Evolutionary conservation across 2,888 invertebrate genomes (phyloP), one percentile per base, ranked within the genome.

Genomic region (Plutella xylostella): DNA sequence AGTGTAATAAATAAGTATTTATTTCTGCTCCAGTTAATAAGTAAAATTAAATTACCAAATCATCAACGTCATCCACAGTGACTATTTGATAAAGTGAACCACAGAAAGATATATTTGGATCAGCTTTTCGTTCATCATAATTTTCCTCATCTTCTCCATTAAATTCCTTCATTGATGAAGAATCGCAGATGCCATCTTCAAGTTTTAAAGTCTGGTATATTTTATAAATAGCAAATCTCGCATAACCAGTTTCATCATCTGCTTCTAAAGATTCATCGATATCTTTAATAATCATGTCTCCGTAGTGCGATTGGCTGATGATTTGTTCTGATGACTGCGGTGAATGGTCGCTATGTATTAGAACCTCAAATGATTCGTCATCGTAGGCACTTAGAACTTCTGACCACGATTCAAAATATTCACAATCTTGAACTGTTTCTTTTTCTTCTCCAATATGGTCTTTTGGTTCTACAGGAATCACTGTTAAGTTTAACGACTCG

Each of bases 71-170:
- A 40, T 64, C 63, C 51, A 61, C 50, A 42, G 72, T 70, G 12
- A 68, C 61, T 67, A 82, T 62, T 48, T 71, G 66, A 53, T 83
- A 80, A 46, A 75, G n/a, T n/a, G n/a, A n/a, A n/a, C n/a, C n/a
- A n/a, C n/a, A n/a, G n/a, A n/a, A n/a, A n/a, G n/a, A n/a, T n/a
- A 37, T 25, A 9, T n/a, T 12, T 33, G 4, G 4, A 33, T 33
- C 4, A 39, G 14, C 22, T 35, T 21, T n/a, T 14, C 9, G 41
- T 17, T 28, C 30, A 38, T 55, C 57, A 11, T 56, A 49, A 28
- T 50, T 56, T 15, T 63, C 56, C 43, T 50, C 49, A 25, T 50
- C 45, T 42, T 68, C 63, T 48, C 47, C 48, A 30, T 46, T 54
- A 15, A 80, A 56, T 50, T 78, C 65, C 48, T 61, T 65, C 63